Base-by-base conservation (phyloP, 2,797 vertebrate species). In the Petrocephalus sullivani region DNA sequence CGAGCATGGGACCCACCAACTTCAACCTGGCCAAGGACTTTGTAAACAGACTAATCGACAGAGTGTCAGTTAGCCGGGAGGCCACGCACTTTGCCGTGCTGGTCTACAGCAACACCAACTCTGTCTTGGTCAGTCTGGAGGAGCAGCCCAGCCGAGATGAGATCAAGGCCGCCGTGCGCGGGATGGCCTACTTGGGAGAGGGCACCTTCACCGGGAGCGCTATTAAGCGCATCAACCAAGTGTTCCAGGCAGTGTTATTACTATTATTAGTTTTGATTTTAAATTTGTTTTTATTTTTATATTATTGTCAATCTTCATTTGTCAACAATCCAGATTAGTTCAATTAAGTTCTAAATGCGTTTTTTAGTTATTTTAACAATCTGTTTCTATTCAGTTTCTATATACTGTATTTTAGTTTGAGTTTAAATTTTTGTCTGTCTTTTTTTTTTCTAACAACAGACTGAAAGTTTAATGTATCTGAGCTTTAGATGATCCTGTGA, bases 1-100 rank as follows among this genome's bases (percentile, higher is more conserved):
- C 97, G 92, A 98, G 97, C 0, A 95, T 98, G 64, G 97, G 97
- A 0, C 96, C 95, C 0, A 93, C 95, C 0, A 97, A 97, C 93
- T 97, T 98, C 85, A 92, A 96, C 23, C 87, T 96, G 91, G 94
- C 96, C 86, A 97, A 98, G 93, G 95, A 95, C 86, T 98, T 97
- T 88, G 94, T 97, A 86, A 97, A 94, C 16, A 90, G 93, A 1
- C 90, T 97, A 5, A 93, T 96, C 0, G 96, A 97, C 90, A 94
- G 92, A 0, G 8, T 97, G 82, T 89, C 92, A 0, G 91, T 95
- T 81, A 94, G 93, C 91, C 91, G 89, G 0, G 88, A 94, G 28
- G 94, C 93, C 0, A 91, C 92, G 0, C 96, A 92, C 1, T 83
- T 97, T 0, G 97, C 96, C 0, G 92, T 97, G 78, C 96, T 97